Percentiles rank a stretch among this genome's conserved stretches.
Evolutionary conservation across 2,797 vertebrate species (phyloP).

Genomic region (Lacerta agilis): DNA sequence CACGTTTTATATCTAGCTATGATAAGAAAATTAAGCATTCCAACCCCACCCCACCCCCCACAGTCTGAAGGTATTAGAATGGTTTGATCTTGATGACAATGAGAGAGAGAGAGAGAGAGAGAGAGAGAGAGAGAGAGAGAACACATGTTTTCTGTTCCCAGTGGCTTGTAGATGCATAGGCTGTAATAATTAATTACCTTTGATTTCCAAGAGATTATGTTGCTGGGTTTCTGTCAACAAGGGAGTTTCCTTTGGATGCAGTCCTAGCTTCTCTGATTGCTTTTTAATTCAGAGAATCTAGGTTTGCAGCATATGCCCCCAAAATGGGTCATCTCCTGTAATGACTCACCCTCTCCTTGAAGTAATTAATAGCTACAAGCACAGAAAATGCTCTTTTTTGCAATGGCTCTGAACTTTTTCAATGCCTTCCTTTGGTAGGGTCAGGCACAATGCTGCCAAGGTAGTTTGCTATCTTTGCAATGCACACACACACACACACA

Average conservation of each 20-base stretch:
- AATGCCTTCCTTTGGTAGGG: constrained; percentile 31
- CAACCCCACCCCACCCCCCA: constrained; percentile 18
- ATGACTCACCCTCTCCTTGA: constrained; percentile 29
- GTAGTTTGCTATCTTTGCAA: constrained; percentile 4
- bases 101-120: background rate
- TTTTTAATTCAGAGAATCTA: constrained; percentile 40
- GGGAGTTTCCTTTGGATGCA: constrained; percentile 43
- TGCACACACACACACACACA: too few species aligned
- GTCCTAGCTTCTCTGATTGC: constrained; percentile 28
- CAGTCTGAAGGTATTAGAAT: constrained; percentile 51
- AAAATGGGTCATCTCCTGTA: constrained; percentile 33
- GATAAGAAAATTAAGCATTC: constrained; percentile 55
- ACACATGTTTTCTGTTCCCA: constrained; percentile 7
- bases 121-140: constrained; percentile 8
- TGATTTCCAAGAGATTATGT: constrained; percentile 57
- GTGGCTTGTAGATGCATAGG: constrained; percentile 45
- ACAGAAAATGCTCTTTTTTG: constrained; percentile 51
- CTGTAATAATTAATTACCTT: constrained; percentile 58
- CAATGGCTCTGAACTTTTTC: constrained; percentile 38
- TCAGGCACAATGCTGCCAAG: constrained; percentile 47
- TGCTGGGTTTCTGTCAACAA: constrained; percentile 54
- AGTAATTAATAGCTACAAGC: constrained; percentile 52
- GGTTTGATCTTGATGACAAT: constrained; percentile 23
- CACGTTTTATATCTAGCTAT: constrained; percentile 33
- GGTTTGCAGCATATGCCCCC: background rate